Evolutionary conservation across 1,140 invertebrate species (phyloP).

Genomic region (Myzus persicae): DNA sequence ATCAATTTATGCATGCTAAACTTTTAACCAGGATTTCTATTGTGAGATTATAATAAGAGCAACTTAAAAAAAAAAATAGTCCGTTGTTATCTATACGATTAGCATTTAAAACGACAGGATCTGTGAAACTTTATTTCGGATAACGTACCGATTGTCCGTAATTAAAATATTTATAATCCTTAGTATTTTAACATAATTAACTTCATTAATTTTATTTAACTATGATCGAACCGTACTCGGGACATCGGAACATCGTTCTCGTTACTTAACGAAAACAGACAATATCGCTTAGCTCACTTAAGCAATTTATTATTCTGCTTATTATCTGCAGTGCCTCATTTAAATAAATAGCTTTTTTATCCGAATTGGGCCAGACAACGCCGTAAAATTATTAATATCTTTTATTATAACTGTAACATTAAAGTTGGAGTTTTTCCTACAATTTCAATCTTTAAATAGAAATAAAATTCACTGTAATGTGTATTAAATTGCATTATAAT

Average conservation of each 20-base stretch:
- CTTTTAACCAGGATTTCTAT: background rate
- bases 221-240: background rate
- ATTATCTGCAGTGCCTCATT: background rate
- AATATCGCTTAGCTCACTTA: background rate
- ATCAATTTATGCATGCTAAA: background rate
- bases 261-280: background rate
- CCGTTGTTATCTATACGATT: background rate
- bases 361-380: background rate
- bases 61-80: background rate
- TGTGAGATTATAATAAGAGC: background rate
- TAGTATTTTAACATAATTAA: background rate
- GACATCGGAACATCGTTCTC: background rate
- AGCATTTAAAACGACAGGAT: background rate
- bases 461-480: background rate
- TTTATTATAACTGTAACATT: background rate
- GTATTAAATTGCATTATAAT: background rate
- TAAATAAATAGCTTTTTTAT: background rate
- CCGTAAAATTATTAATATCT: background rate
- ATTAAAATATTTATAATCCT: background rate
- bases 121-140: background rate
- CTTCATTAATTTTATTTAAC: background rate
- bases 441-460: background rate
- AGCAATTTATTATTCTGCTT: constrained; percentile 5
- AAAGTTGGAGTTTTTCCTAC: background rate
- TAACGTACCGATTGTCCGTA: background rate